A percentile compares a stretch with the other conserved stretches of the same genome.
Conservation (phyloP, 1,140 invertebrate genomes). For the Trachymyrmex cornetzi region DNA sequence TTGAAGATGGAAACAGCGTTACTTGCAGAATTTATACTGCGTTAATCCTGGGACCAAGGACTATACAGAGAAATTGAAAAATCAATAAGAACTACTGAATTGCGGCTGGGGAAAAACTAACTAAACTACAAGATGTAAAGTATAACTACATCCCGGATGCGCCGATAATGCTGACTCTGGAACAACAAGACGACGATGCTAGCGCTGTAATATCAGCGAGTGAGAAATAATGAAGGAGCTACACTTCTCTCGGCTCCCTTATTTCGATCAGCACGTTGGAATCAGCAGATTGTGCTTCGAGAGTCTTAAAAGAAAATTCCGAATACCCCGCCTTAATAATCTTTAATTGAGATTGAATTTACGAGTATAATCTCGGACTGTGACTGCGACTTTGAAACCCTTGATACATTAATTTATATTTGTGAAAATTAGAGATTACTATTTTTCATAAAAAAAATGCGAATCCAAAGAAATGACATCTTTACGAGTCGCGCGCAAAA, state of each 20-base stretch:
- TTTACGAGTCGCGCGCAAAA: neutral
- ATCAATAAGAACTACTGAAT: slow-evolving; percentile 13
- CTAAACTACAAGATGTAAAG: neutral
- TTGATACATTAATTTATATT: slow-evolving; percentile 20
- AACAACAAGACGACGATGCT: neutral
- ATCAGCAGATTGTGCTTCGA: neutral
- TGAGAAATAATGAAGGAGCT: slow-evolving; percentile 6
- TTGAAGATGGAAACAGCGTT: neutral
- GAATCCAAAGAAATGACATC: neutral
- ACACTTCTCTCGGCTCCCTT: neutral
- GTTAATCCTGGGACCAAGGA: neutral
- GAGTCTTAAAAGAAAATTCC: neutral
- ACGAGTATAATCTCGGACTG: neutral
- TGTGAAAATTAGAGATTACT: neutral
- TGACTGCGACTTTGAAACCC: neutral
- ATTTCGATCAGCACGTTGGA: neutral
- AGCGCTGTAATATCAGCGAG: neutral
- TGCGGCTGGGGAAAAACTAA: neutral
- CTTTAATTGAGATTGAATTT: neutral
- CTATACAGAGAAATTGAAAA: neutral
- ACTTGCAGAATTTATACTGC: slow-evolving; percentile 5
- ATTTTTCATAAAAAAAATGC: neutral
- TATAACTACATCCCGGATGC: neutral
- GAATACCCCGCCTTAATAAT: neutral
- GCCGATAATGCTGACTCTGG: neutral